A percentile compares a stretch with the other conserved stretches of the same genome.
phyloP scores from a whole-genome alignment of 2,113 vertebrate genomes.

The Pteruthius melanotis region DNA sequence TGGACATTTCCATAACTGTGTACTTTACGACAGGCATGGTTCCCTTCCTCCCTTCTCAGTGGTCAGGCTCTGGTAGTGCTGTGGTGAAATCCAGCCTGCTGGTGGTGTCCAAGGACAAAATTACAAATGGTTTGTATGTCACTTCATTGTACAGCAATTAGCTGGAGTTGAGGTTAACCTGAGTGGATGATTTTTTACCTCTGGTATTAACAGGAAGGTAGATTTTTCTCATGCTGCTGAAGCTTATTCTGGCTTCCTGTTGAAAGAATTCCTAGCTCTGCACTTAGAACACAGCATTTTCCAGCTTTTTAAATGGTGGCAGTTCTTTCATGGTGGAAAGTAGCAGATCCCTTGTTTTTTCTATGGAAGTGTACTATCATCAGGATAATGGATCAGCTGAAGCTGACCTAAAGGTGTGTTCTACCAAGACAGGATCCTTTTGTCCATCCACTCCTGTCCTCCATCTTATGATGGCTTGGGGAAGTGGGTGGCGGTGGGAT shows the following conservation, averaged over 20 bases:
- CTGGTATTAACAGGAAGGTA: not conserved
- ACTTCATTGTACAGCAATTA: not conserved
- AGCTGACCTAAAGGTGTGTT: not conserved
- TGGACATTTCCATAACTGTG: accelerated
- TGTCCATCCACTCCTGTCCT: accelerated
- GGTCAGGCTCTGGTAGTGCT: not conserved
- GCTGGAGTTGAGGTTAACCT: not conserved
- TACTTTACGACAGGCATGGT: not conserved
- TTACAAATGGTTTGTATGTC: not conserved
- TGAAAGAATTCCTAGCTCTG: not conserved
- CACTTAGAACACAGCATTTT: not conserved
- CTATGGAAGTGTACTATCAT: not conserved
- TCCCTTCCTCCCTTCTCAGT: not conserved
- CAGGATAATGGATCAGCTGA: not conserved
- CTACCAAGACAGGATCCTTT: not conserved
- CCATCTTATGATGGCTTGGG: accelerated
- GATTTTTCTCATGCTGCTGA: not conserved
- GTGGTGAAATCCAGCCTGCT: not conserved
- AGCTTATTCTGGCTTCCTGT: not conserved
- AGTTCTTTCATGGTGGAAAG: not conserved
- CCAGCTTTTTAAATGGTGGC: not conserved
- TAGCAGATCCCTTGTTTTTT: not conserved
- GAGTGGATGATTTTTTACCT: not conserved
- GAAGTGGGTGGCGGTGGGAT: not conserved
- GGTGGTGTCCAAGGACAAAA: not conserved